Base-by-base conservation (phyloP, 2,113 vertebrate species). In the Heterotis niloticus region DNA sequence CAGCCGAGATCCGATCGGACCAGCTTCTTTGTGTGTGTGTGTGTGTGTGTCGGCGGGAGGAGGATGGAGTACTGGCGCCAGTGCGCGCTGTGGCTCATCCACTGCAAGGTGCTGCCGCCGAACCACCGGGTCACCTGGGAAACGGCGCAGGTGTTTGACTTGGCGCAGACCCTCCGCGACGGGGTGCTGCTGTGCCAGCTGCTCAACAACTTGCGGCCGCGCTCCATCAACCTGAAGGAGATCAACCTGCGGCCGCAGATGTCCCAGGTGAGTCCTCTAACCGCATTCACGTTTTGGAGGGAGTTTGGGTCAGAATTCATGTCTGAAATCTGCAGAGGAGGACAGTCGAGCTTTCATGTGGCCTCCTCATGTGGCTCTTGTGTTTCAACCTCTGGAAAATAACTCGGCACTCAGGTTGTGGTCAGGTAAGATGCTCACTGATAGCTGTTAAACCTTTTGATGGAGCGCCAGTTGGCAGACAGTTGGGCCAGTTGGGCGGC, bases 171-270 rank as follows among this genome's bases (percentile, higher is more conserved):
- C 4, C 93, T 97, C 81, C 94, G 96, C 85, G 96, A 97, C 89
- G 96, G 96, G 75, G 95, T 97, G 69, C 88, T 97, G 75, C 92
- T 97, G 10, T 96, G 96, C 86, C 95, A 97, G 89, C 92, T 96
- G 60, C 94, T 97, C 70, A 96, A 97, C 91, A 96, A 97, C 87
- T 86, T 96, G 85, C 91, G 88, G 80, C 78, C 92, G 59, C 90
- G 85, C 81, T 92, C 94, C 83, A 94, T 96, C 90, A 93, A 96
- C 88, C 91, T 96, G 72, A 95, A 95, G 88, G 94, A 95, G 88
- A 96, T 97, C 85, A 97, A 96, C 82, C 91, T 96, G 77, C 88
- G 95, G 83, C 96, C 96, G 1, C 96, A 97, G 88, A 96, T 97
- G 95, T 97, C 96, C 81, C 96, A 97, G 95, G 96, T 44, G 34